Evolutionary conservation across 2,113 vertebrate species (phyloP).

Genomic region (Ancistrus triradiatus): DNA sequence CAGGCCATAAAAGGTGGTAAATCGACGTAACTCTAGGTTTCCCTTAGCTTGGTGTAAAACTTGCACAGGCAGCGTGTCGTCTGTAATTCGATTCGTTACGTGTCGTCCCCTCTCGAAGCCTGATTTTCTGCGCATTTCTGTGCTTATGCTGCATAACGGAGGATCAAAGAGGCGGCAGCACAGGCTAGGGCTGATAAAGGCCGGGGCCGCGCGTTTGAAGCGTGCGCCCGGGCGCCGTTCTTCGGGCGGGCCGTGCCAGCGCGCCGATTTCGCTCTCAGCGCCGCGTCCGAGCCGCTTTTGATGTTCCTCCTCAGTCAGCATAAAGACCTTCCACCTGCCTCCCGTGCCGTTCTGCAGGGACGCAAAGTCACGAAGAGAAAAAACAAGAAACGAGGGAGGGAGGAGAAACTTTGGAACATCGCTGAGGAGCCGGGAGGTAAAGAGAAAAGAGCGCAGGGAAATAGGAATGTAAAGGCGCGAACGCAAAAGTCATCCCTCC

Average conservation of each 20-base stretch:
- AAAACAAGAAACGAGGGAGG: slow-evolving; percentile 1
- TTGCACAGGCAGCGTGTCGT: too few species aligned
- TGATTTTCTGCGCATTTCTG: too few species aligned
- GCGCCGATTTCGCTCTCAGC: not conserved
- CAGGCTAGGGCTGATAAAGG: too few species aligned
- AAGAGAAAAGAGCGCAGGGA: slow-evolving; percentile 3
- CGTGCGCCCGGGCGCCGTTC: too few species aligned
- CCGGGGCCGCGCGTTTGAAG: too few species aligned
- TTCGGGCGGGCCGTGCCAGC: not conserved
- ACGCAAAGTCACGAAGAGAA: slow-evolving; percentile 1
- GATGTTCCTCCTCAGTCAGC: slow-evolving; percentile 32
- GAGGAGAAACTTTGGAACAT: slow-evolving; percentile 1
- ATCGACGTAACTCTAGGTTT: too few species aligned
- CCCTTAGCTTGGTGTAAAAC: too few species aligned
- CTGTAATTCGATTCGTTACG: too few species aligned
- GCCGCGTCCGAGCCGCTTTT: not conserved
- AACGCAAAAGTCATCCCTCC: slow-evolving; percentile 33
- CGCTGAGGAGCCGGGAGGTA: not conserved
- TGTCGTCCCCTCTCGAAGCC: too few species aligned
- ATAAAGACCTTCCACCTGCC: not conserved
- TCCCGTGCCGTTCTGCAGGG: not conserved
- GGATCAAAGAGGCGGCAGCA: too few species aligned
- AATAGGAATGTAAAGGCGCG: slow-evolving; percentile 1
- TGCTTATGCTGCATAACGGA: too few species aligned
- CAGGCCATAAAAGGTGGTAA: too few species aligned